Evolutionary conservation across 2,888 invertebrate species (phyloP).

Genomic region (Dicranocentrus wangi): DNA sequence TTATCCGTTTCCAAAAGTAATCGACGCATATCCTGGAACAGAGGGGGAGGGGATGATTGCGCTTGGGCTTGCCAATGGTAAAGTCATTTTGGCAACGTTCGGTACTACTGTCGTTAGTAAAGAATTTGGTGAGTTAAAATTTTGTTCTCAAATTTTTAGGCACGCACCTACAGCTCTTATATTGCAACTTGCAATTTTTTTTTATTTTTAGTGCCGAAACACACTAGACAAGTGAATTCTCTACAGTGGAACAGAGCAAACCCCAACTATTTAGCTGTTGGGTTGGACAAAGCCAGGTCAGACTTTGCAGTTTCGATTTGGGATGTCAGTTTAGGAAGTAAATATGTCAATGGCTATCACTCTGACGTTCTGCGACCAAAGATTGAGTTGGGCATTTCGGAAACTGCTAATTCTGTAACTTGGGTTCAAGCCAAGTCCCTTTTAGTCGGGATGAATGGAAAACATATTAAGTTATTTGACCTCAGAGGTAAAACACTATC

Average conservation of each 20-base stretch:
- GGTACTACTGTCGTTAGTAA: conserved; percentile 83
- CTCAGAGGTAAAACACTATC: conserved; percentile 82
- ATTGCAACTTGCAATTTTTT: not conserved
- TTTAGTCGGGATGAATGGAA: conserved; percentile 92
- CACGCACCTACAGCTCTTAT: no score
- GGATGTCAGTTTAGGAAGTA: conserved; percentile 82
- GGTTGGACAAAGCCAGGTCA: conserved; percentile 90
- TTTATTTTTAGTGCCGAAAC: conserved; percentile 82
- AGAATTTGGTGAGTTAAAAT: conserved; percentile 78
- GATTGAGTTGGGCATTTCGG: conserved; percentile 87
- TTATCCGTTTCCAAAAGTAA: conserved; percentile 87
- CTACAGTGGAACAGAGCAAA: conserved; percentile 91
- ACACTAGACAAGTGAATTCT: conserved; percentile 88
- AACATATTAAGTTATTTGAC: conserved; percentile 91
- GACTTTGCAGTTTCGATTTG: conserved; percentile 92
- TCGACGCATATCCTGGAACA: conserved; percentile 87
- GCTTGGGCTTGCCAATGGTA: conserved; percentile 91
- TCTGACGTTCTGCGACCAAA: conserved; percentile 79
- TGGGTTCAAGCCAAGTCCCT: conserved; percentile 89
- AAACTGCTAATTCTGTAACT: conserved; percentile 87
- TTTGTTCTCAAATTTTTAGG: not conserved
- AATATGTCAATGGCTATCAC: conserved; percentile 74
- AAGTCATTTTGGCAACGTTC: conserved; percentile 85
- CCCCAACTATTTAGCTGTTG: conserved; percentile 87
- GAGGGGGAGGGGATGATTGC: conserved; percentile 88